Percentiles rank a stretch among this genome's conserved stretches.
Evolutionary conservation across 2,888 invertebrate species (phyloP).

Genomic region (Oasisia sp.): DNA sequence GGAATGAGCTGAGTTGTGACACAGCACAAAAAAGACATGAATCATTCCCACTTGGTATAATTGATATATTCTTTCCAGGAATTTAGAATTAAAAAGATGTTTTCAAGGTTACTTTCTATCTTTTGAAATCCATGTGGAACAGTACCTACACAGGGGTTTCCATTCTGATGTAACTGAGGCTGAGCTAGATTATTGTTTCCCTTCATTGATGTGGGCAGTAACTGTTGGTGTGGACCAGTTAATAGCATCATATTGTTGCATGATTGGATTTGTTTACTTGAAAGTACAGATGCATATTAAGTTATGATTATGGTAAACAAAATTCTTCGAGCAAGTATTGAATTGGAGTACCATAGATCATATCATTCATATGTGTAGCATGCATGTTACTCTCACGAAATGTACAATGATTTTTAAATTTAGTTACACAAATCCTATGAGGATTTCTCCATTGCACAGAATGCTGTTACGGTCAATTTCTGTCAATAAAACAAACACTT

Average conservation of each 20-base stretch:
- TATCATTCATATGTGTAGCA: too few species aligned
- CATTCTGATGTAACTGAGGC: background rate
- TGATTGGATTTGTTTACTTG: background rate
- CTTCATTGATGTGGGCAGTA: background rate
- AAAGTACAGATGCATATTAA: background rate
- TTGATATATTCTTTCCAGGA: background rate
- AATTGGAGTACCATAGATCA: background rate
- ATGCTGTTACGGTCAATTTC: background rate
- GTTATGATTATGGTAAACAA: background rate
- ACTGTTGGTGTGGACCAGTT: background rate
- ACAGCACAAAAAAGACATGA: background rate
- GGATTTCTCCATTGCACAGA: background rate
- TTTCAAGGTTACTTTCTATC: background rate
- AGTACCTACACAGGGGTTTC: background rate
- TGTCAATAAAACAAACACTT: background rate
- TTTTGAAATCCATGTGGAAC: background rate
- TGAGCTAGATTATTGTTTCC: background rate
- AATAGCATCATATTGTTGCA: background rate
- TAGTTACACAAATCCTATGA: too few species aligned
- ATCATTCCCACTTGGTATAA: background rate
- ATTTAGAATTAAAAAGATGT: background rate
- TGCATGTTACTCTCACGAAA: too few species aligned
- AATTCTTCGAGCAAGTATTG: background rate
- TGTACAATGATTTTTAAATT: too few species aligned
- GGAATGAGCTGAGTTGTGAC: background rate